These are phyloP conservation scores for Nanorana parkeri DNA, from an alignment of 2,113 vertebrate genomes.

Conservation along the genomic window DNA sequence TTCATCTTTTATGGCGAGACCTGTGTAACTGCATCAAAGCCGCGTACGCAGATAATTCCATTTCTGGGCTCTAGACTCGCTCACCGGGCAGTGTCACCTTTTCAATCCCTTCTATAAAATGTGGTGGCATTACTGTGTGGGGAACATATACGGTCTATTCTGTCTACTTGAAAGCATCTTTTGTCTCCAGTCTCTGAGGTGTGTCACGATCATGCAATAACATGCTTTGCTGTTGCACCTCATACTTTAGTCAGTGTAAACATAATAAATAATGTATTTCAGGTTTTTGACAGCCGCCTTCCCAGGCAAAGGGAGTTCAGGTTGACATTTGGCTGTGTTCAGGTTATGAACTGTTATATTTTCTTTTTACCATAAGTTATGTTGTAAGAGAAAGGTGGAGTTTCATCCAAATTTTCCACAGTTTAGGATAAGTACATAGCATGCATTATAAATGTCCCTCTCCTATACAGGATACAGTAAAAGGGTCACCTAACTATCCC, in stretches of 20 bases:
- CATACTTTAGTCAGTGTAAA: slow-evolving; percentile 35
- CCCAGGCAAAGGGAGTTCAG: neutral
- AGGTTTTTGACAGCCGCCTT: neutral
- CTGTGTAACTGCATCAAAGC: neutral
- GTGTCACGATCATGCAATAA: slow-evolving; percentile 41
- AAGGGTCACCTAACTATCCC: too few relatives aligned
- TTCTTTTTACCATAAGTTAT: too few relatives aligned
- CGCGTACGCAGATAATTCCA: neutral
- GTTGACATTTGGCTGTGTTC: neutral
- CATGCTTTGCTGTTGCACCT: slow-evolving; percentile 35
- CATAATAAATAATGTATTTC: slow-evolving; percentile 38
- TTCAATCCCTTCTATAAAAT: neutral
- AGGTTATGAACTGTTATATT: too few relatives aligned
- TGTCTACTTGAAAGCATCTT: slow-evolving; percentile 43
- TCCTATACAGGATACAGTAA: too few relatives aligned
- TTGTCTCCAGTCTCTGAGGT: slow-evolving; percentile 48
- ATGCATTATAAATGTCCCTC: too few relatives aligned
- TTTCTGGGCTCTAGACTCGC: neutral
- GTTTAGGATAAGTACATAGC: too few relatives aligned
- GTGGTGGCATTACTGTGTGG: neutral
- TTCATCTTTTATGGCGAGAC: neutral
- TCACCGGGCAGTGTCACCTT: neutral
- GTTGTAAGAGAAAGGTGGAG: too few relatives aligned
- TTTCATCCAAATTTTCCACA: too few relatives aligned
- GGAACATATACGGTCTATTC: neutral